phyloP scores from a whole-genome alignment of 1,140 invertebrate genomes.

The Proales similis region DNA sequence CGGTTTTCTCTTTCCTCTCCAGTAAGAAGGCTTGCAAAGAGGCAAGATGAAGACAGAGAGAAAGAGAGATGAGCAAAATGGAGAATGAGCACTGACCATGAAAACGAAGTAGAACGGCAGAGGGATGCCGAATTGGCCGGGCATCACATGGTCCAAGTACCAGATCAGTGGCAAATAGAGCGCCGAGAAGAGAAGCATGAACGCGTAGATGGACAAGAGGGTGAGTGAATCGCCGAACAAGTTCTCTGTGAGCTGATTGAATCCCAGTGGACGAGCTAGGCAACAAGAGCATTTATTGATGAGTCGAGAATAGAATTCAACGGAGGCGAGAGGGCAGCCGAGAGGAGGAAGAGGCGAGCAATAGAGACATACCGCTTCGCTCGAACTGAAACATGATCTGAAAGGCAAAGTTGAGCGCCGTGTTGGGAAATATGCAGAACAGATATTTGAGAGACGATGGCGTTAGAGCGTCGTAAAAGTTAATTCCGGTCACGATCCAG shows the following conservation, averaged over 20 bases:
- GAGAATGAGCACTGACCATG: too few species aligned
- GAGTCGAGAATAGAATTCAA: too few species aligned
- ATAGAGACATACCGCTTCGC: slow-evolving; percentile 16
- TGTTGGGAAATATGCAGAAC: slow-evolving; percentile 26
- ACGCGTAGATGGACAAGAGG: not conserved
- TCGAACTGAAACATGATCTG: slow-evolving; percentile 27
- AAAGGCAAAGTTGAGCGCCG: not conserved
- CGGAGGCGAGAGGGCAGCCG: too few species aligned
- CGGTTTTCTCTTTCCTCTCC: too few species aligned
- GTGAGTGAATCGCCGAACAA: slow-evolving; percentile 11
- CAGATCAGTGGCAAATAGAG: slow-evolving; percentile 52
- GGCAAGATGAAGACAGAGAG: too few species aligned
- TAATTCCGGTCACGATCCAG: slow-evolving; percentile 1
- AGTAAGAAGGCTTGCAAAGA: too few species aligned
- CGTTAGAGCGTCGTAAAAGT: slow-evolving; percentile 12
- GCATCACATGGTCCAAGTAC: slow-evolving; percentile 64
- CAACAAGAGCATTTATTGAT: too few species aligned
- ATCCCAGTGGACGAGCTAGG: too few species aligned
- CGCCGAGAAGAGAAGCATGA: not conserved
- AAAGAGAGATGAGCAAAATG: too few species aligned
- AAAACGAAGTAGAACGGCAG: slow-evolving; percentile 69
- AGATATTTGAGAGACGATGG: not conserved
- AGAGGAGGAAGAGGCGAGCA: too few species aligned
- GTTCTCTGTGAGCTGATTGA: slow-evolving; percentile 24
- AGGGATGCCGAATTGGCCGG: slow-evolving; percentile 60